Base-by-base conservation (phyloP, 2,888 invertebrate species). In the Deilephila porcellus region DNA sequence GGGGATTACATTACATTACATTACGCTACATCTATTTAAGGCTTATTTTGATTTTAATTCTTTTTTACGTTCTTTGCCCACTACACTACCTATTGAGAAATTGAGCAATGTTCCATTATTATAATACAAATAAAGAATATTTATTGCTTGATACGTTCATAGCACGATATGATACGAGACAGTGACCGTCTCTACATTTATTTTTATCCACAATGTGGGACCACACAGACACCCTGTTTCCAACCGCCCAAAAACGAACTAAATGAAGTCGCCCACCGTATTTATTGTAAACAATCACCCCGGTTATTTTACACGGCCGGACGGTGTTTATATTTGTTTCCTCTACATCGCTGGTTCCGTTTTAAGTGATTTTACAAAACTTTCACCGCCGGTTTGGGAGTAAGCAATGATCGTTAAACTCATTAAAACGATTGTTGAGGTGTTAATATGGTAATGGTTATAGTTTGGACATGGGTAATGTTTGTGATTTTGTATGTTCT, bases 371-470 rank as follows among this genome's bases (percentile, higher is more conserved):
- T 56, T 60, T 32, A 60, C 29, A 17, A 60, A 60, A 60, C 29
- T 29, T 60, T 60, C 11, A 60, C 11, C 29, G 56, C 56, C 19
- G 5, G n/a, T 19, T 56, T 56, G n/a, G 6, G 56, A 56, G 56
- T n/a, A 56, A 56, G 56, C 56, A 5, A n/a, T 56, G 56, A n/a
- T 56, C 56, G n/a, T 56, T 56, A 56, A 56, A 56, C 6, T 56
- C 56, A 0, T 56, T n/a, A n/a, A 56, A 56, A n/a, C 56, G n/a
- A n/a, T 56, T n/a, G 60, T 29, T 14, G 29, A 29, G 5, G 60
- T 60, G 60, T 60, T 60, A n/a, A 56, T 56, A 56, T 56, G 56
- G 56, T 56, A n/a, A 56, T 56, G 19, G n/a, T 56, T 56, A 56
- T 56, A 4, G 56, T 56, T 56, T n/a, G n/a, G n/a, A n/a, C 5